Base-by-base conservation (phyloP, 2,888 invertebrate genomes). In the Ennomos quercinarius region DNA sequence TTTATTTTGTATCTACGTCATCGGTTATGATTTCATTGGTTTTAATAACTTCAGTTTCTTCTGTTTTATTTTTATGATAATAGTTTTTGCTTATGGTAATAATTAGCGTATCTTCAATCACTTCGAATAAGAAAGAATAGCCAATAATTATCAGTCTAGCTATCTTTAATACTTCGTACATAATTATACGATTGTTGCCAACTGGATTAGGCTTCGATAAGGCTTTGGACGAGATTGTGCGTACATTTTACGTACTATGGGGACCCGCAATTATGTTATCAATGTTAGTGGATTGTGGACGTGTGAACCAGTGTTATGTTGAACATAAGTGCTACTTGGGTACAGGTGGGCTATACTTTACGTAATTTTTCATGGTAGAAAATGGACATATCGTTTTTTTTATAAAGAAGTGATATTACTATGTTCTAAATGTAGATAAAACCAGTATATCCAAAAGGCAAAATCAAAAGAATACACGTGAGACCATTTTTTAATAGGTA, bases 271-370 rank as follows among this genome's bases (percentile, higher is more conserved):
- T n/a, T 61, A 48, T 9, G 10, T 51, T 27, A 47, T 44, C 36
- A 46, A 10, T 46, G 11, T 51, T 39, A 27, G 43, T 56, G 44
- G 34, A 38, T 10, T 8, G 71, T 72, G 61, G 41, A 52, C 57
- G 55, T 63, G 57, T 64, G 34, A 11, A 11, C 3, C 0, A 60
- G 60, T 64, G 76, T 68, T 59, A 84, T 85, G 83, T 73, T 85
- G 57, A 81, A 83, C 70, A 61, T 84, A 41, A 74, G 76, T 52
- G 77, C 78, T 38, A 83, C 78, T 57, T 84, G 80, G 78, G 75
- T 86, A 12, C 84, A 86, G 81, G 55, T 56, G 4, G 11, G 49
- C 38, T 10, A 2, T 27, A 34, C 6, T 27, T 27, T 13, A 40
- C 39, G 17, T 11, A 52, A 5, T 38, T 42, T 17, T 1, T 17